Conservation (phyloP, 1,140 invertebrate genomes). For the Ceratoteleas bidentatus region DNA sequence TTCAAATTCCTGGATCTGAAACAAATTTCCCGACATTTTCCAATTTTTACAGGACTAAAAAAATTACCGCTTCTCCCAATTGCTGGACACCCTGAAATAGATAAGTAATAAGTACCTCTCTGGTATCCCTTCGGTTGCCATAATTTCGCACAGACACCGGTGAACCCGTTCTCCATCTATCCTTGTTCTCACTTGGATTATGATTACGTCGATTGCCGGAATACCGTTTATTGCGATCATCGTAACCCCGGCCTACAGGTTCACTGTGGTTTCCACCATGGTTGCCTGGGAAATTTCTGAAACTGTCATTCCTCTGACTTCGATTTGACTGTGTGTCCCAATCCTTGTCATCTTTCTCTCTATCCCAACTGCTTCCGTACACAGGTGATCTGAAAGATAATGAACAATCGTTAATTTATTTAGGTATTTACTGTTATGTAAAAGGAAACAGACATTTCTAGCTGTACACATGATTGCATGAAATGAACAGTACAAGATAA, state of each 20-base stretch:
- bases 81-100: too few relatives aligned
- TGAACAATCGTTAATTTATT: too few relatives aligned
- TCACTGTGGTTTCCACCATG: conserved; percentile 70
- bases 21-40: too few relatives aligned
- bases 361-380: conserved; percentile 70
- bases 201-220: conserved; percentile 74
- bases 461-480: too few relatives aligned
- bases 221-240: conserved; percentile 77
- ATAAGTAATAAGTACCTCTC: conserved; percentile 70
- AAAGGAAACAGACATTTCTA: too few relatives aligned
- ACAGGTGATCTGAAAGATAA: conserved; percentile 66
- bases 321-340: conserved; percentile 76
- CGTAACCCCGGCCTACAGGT: conserved; percentile 67
- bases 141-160: conserved; percentile 71
- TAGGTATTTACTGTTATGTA: too few relatives aligned
- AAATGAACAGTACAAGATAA: too few relatives aligned
- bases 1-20: too few relatives aligned
- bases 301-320: conserved; percentile 70
- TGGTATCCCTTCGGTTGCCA: conserved; percentile 73
- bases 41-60: too few relatives aligned
- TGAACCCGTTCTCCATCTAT: conserved; percentile 77
- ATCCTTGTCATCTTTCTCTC: conserved; percentile 73
- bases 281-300: conserved; percentile 69
- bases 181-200: conserved; percentile 74
- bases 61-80: too few relatives aligned